A percentile compares a stretch with the other conserved stretches of the same genome.
These are phyloP conservation scores for Passer domesticus DNA, from an alignment of 2,113 vertebrate species.

Conservation along the genomic window DNA sequence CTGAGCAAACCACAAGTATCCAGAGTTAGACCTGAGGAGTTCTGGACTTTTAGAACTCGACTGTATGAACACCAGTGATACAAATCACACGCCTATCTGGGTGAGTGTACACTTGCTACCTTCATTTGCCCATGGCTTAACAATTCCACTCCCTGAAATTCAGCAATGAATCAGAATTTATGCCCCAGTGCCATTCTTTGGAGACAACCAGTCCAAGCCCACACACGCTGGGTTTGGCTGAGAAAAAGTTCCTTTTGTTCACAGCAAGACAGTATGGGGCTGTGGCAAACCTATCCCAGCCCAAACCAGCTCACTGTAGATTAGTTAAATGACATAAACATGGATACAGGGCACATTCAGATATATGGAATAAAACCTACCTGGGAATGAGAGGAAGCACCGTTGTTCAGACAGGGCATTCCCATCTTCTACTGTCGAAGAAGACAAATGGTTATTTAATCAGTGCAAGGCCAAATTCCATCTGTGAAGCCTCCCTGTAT, in stretches of 20 bases:
- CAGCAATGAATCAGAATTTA: not conserved
- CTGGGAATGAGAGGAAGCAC: not conserved
- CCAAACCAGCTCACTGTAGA: not conserved
- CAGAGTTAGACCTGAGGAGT: not conserved
- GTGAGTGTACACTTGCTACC: not conserved
- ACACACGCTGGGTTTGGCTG: not conserved
- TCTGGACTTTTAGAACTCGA: not conserved
- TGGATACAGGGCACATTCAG: not conserved
- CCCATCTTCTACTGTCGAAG: not conserved
- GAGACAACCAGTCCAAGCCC: not conserved
- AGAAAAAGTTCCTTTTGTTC: not conserved
- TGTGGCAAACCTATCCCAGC: not conserved
- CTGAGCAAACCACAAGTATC: not conserved
- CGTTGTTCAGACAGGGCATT: not conserved
- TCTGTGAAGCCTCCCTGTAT: not conserved
- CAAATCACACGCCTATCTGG: not conserved
- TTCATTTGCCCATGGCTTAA: too few species aligned
- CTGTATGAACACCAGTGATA: not conserved
- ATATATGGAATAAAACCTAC: not conserved
- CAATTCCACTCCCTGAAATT: not conserved
- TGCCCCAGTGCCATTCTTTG: not conserved
- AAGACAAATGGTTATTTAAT: not conserved
- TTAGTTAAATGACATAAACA: not conserved
- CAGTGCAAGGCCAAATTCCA: not conserved
- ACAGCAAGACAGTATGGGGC: fast-evolving